Evolutionary conservation across 2,888 invertebrate species (phyloP).

Genomic region (Morpho helenor): DNA sequence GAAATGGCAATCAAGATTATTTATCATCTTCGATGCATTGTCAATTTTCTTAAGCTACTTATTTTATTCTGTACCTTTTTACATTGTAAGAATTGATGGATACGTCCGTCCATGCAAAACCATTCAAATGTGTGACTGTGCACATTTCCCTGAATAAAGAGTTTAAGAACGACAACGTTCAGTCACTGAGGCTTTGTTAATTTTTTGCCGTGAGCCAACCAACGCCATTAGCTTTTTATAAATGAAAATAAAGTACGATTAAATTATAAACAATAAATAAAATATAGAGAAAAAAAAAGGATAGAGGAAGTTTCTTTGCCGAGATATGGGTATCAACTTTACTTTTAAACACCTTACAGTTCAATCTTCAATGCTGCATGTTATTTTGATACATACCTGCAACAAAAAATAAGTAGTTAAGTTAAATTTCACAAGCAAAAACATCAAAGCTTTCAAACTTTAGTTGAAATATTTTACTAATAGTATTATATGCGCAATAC

Average conservation of each 20-base stretch:
- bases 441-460: background rate
- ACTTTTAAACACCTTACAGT: too few species aligned
- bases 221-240: conserved; percentile 2
- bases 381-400: conserved; percentile 44
- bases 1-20: conserved; percentile 4
- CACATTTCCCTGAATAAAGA: conserved; percentile 14
- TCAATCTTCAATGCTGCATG: too few species aligned
- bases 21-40: conserved; percentile 7
- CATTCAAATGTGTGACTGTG: conserved; percentile 11
- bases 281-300: too few species aligned
- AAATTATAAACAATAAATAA: too few species aligned
- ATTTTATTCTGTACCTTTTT: conserved; percentile 1
- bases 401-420: conserved; percentile 35
- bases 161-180: conserved; percentile 9
- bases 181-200: conserved; percentile 6
- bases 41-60: conserved; percentile 6
- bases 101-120: conserved; percentile 9
- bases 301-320: too few species aligned
- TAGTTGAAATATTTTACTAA: too few species aligned
- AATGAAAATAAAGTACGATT: background rate
- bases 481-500: too few species aligned
- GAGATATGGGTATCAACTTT: too few species aligned
- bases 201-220: conserved; percentile 14
- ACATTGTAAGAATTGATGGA: conserved; percentile 14
- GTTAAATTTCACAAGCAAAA: background rate